Conservation (phyloP, 2,797 vertebrate species). For the Ptychobarbus kaznakovi region DNA sequence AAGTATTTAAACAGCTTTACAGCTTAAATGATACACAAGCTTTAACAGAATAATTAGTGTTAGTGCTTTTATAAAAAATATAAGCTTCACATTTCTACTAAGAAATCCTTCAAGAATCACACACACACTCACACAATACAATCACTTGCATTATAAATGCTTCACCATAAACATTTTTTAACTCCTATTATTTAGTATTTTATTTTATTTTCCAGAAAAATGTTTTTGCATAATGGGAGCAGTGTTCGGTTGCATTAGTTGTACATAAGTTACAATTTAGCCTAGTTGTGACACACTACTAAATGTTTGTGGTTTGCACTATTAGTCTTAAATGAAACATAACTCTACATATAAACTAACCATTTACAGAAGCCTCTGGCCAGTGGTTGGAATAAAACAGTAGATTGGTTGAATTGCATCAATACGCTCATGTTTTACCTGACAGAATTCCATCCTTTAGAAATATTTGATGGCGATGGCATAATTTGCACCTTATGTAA, state of each 20-base stretch:
- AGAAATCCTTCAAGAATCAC: neutral
- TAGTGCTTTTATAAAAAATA: neutral
- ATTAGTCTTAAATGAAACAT: neutral
- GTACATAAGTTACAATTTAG: neutral
- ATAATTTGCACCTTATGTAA: too few species aligned
- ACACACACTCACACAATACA: too few species aligned
- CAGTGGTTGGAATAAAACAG: neutral
- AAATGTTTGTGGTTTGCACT: too few species aligned
- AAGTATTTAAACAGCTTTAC: neutral
- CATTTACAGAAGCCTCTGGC: neutral
- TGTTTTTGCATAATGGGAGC: neutral
- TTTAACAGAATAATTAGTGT: neutral
- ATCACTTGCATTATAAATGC: neutral
- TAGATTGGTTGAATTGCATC: neutral
- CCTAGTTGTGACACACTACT: neutral
- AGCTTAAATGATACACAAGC: neutral
- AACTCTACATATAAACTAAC: neutral
- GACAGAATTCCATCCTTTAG: neutral
- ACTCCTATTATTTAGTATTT: too few species aligned
- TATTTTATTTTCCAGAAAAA: too few species aligned
- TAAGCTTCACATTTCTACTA: neutral
- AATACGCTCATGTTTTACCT: neutral
- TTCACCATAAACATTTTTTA: neutral
- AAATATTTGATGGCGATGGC: neutral
- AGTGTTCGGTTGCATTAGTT: neutral